Percentiles rank a stretch among this genome's conserved stretches.
phyloP scores from a whole-genome alignment of 1,140 invertebrate genomes.

The Drosophila murphyi region DNA sequence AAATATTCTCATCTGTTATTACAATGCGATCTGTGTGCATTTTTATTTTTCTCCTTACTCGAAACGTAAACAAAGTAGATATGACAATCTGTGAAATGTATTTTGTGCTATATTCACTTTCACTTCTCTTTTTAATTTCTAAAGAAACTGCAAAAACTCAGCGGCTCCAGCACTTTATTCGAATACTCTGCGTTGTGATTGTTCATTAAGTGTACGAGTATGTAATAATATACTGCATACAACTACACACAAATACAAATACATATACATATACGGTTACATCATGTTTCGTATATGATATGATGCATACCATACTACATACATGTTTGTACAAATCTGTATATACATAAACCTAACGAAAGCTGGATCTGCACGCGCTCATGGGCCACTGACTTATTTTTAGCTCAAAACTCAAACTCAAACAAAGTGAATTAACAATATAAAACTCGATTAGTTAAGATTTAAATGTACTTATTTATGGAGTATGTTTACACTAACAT shows the following conservation, averaged over 20 bases:
- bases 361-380: slow-evolving; percentile 11
- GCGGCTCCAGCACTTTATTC: slow-evolving; percentile 66
- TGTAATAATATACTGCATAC: slow-evolving; percentile 48
- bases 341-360: slow-evolving; percentile 19
- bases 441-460: slow-evolving; percentile 47
- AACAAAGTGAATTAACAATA: slow-evolving; percentile 31
- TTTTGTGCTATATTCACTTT: slow-evolving; percentile 47
- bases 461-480: slow-evolving; percentile 45
- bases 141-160: slow-evolving; percentile 59
- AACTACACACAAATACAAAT: slow-evolving; percentile 26
- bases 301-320: slow-evolving; percentile 9
- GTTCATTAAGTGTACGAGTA: slow-evolving; percentile 79
- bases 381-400: slow-evolving; percentile 27
- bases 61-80: slow-evolving; percentile 58
- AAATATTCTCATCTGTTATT: slow-evolving; percentile 72
- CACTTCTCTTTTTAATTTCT: slow-evolving; percentile 48
- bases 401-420: slow-evolving; percentile 45
- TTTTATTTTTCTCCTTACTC: slow-evolving; percentile 57
- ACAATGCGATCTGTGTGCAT: slow-evolving; percentile 38
- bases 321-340: slow-evolving; percentile 8
- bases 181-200: slow-evolving; percentile 84
- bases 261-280: slow-evolving; percentile 45
- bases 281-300: slow-evolving; percentile 3
- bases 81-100: slow-evolving; percentile 74
- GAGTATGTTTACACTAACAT: background rate